Evolutionary conservation across 2,113 vertebrate genomes (phyloP), one percentile per base, ranked within the genome.

Genomic region (Cariama cristata): DNA sequence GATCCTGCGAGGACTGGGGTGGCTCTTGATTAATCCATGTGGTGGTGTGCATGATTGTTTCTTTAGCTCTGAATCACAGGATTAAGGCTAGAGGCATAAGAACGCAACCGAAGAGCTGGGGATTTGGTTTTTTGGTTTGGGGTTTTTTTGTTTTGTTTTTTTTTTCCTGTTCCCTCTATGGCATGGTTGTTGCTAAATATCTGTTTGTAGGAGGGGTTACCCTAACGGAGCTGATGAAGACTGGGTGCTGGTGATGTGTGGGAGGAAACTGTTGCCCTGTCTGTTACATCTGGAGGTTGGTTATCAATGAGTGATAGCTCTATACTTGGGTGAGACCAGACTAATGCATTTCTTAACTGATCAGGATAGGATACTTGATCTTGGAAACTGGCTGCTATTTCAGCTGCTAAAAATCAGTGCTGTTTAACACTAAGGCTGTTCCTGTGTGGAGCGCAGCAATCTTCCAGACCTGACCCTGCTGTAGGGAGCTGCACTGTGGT

Each of bases 101-200:
- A 83, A 67, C 0, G 0, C 3, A 5, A 28, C 35, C 1, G 1
- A 38, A 33, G 45, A 52, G 56, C 22, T 47, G 26, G 30, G 32
- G 9, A 18, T 44, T 50, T 35, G 14, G 11, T 7, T 1, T 77
- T 11, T 59, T 86, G 24, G 30, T 47, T 62, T 40, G 11, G 9
- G 17, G 13, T 10, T 2, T 30, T 42, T 18, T 32, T 38, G 5
- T 17, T 33, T 14, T 4, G 1, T 26, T 40, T 38, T 59, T 32
- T 35, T 20, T 24, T 22, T 26, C 10, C 35, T 5, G 13, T 60
- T 55, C 30, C 17, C 3, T 50, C 18, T 49, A 1, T 7, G 32
- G 10, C 0, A 1, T 6, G 11, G 21, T 27, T 49, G 24, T 77
- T 81, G 60, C 27, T 69, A 20, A 52, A 33, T 30, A 53, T 2